Percentiles rank a stretch among this genome's conserved stretches.
These are phyloP conservation scores for Labeo rohita DNA, from an alignment of 2,113 vertebrate species.

Conservation along the genomic window DNA sequence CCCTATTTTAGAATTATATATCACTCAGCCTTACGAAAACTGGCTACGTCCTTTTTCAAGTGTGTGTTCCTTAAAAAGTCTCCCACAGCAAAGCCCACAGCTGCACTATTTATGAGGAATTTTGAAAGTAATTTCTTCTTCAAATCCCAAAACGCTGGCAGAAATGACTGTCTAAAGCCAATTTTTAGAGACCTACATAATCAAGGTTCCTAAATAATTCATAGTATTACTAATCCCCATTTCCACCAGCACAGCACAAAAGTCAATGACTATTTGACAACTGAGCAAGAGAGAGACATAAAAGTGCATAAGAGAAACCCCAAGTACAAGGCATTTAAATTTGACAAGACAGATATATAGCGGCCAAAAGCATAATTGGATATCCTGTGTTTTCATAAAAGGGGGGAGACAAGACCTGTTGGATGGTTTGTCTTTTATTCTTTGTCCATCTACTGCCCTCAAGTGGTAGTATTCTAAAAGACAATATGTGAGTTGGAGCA, in stretches of 20 bases:
- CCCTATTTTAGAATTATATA: neutral
- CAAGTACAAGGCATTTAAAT: constrained; percentile 30
- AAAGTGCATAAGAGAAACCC: constrained; percentile 32
- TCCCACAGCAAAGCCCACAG: neutral
- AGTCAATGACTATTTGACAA: constrained; percentile 31
- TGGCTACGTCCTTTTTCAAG: neutral
- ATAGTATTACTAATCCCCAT: constrained; percentile 41
- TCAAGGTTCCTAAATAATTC: constrained; percentile 47
- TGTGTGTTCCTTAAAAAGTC: neutral
- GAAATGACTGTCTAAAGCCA: constrained; percentile 38
- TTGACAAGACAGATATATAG: constrained; percentile 36
- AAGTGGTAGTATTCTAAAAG: constrained; percentile 51
- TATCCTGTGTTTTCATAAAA: neutral
- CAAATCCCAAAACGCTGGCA: constrained; percentile 24
- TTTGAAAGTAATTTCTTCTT: constrained; percentile 15
- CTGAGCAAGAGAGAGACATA: constrained; percentile 23
- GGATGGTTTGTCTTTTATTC: neutral
- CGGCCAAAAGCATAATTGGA: constrained; percentile 32
- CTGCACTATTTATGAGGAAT: constrained; percentile 25
- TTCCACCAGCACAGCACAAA: constrained; percentile 47
- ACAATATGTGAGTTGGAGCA: neutral
- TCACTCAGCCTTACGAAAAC: neutral
- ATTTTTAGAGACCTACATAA: constrained; percentile 43
- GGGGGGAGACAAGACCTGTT: neutral
- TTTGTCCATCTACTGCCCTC: constrained; percentile 71